These are phyloP conservation scores for Ethmia dodecea DNA, from an alignment of 2,888 invertebrate species.

Conservation along the genomic window DNA sequence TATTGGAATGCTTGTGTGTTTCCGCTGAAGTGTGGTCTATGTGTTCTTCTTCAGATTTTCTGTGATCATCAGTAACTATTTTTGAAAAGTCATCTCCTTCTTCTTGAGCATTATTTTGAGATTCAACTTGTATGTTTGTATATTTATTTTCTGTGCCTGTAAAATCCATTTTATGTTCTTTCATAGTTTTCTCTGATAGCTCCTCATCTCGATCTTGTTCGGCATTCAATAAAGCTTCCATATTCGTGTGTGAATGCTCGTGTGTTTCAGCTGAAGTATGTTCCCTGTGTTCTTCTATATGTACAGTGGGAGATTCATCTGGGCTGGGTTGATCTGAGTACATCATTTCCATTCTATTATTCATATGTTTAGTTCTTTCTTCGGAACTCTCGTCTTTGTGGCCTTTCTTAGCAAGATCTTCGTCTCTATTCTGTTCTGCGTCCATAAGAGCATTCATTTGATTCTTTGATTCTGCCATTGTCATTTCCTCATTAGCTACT, in stretches of 20 bases:
- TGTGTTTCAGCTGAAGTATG: not conserved
- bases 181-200: constrained; percentile 15
- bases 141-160: too few relatives aligned
- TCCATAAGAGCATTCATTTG: constrained; percentile 56
- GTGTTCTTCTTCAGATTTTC: not conserved
- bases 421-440: constrained; percentile 60
- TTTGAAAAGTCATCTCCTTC: too few relatives aligned
- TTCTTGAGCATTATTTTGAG: too few relatives aligned
- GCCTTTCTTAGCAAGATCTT: constrained; percentile 47
- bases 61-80: too few relatives aligned
- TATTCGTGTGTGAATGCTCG: not conserved
- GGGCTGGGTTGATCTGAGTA: constrained; percentile 62
- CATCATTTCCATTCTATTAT: constrained; percentile 53
- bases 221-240: constrained; percentile 9
- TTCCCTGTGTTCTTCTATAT: not conserved
- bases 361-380: constrained; percentile 21
- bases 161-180: constrained; percentile 19
- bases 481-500: constrained; percentile 50
- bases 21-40: constrained; percentile 36
- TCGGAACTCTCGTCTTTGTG: constrained; percentile 20
- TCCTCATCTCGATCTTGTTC: constrained; percentile 8
- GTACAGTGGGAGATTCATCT: constrained; percentile 47
- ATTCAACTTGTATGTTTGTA: too few relatives aligned
- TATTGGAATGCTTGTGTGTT: constrained; percentile 50
- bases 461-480: constrained; percentile 48